Percentiles rank a stretch among this genome's conserved stretches.
Conservation (phyloP, 2,797 vertebrate species). For the Malacoctenus gilli region DNA sequence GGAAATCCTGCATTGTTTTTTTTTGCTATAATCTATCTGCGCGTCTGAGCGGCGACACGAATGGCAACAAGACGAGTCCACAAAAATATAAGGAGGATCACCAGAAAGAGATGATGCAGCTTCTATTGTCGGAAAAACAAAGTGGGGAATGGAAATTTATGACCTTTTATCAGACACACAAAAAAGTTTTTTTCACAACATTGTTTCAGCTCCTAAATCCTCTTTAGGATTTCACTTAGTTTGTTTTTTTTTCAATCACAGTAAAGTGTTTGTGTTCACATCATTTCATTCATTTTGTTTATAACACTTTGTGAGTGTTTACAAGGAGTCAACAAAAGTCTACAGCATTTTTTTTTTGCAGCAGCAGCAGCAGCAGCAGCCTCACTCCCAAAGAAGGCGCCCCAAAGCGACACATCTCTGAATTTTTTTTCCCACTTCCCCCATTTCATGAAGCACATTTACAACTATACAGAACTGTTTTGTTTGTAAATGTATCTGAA, state of each 20-base stretch:
- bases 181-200: too few species aligned
- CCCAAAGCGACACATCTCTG: too few species aligned
- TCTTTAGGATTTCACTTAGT: background rate
- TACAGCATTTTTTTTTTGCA: background rate
- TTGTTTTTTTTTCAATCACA: background rate
- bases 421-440: too few species aligned
- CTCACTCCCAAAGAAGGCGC: too few species aligned
- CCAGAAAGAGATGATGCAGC: slow-evolving; percentile 3
- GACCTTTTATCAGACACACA: background rate
- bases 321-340: background rate
- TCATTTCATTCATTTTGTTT: too few species aligned
- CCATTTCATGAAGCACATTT: too few species aligned
- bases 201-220: background rate
- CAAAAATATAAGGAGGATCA: slow-evolving; percentile 11
- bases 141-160: too few species aligned
- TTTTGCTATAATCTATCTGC: slow-evolving; percentile 13
- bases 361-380: too few species aligned
- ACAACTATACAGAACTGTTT: too few species aligned
- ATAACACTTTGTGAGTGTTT: background rate
- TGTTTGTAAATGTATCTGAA: too few species aligned
- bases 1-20: slow-evolving; percentile 44
- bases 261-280: too few species aligned
- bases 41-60: slow-evolving; percentile 11
- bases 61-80: slow-evolving; percentile 16
- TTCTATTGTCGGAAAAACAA: too few species aligned